Percentiles rank a stretch among this genome's conserved stretches.
Conservation (phyloP, 1,140 invertebrate genomes). For the Brachionus rotundiformis region DNA sequence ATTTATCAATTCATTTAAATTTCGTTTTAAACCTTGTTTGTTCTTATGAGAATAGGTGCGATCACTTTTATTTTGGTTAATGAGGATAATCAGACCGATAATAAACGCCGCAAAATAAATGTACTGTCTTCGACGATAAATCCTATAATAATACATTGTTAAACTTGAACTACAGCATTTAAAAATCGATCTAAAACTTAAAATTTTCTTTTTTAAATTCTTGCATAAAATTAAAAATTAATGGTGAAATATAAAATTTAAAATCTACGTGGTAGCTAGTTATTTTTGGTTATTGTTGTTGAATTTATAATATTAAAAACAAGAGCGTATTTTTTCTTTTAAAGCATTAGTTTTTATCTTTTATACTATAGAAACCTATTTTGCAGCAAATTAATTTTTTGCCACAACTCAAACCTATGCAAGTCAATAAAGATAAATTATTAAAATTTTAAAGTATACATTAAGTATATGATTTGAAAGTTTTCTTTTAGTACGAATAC, state of each 20-base stretch:
- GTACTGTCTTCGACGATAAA: constrained; percentile 13
- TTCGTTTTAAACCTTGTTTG: background rate
- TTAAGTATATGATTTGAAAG: background rate
- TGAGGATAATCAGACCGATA: background rate
- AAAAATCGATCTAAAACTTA: background rate
- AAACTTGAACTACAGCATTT: background rate
- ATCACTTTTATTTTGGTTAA: background rate
- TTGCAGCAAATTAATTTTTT: background rate
- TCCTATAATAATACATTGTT: constrained; percentile 10
- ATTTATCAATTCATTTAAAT: constrained; percentile 18
- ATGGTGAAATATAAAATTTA: background rate
- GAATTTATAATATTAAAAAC: background rate
- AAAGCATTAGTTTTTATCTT: background rate
- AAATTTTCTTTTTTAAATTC: constrained; percentile 1
- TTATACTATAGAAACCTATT: background rate
- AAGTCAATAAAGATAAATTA: background rate
- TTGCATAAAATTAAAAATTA: constrained; percentile 41
- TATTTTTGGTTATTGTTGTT: background rate
- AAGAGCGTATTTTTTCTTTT: background rate
- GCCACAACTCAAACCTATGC: background rate
- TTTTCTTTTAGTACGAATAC: too few relatives aligned
- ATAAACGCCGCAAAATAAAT: constrained; percentile 8
- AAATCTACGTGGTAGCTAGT: background rate
- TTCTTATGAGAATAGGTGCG: background rate
- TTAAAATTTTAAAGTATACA: background rate